Evolutionary conservation across 2,113 vertebrate genomes (phyloP).

Genomic region (Paraplagusia blochii): DNA sequence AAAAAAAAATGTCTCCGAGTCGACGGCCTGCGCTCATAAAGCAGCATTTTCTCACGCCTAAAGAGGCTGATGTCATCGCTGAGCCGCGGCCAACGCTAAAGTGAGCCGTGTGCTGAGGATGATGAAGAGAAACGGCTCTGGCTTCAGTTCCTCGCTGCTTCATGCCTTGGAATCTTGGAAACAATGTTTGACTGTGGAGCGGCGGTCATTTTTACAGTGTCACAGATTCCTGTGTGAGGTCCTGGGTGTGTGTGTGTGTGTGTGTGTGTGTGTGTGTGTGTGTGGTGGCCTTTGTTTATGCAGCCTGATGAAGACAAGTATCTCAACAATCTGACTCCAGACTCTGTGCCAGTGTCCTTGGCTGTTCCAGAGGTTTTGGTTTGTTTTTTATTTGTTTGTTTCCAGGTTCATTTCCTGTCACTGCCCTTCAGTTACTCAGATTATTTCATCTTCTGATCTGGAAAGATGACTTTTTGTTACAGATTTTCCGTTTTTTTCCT

Average conservation of each 20-base stretch:
- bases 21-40: conserved; percentile 54
- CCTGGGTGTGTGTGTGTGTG: conserved; percentile 41
- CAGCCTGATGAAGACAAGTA: conserved; percentile 17
- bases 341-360: neutral
- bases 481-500: conserved; percentile 77
- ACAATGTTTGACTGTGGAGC: conserved; percentile 37
- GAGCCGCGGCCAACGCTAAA: conserved; percentile 59
- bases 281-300: conserved; percentile 14
- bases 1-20: conserved; percentile 18
- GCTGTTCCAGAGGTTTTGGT: no score
- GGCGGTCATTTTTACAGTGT: conserved; percentile 26
- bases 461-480: conserved; percentile 60
- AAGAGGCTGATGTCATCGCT: conserved; percentile 71
- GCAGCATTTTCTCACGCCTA: conserved; percentile 72
- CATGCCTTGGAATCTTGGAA: conserved; percentile 42
- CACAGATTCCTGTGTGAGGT: conserved; percentile 51
- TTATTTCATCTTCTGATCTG: conserved; percentile 53
- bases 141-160: conserved; percentile 49
- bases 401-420: no score
- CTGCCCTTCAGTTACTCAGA: no score
- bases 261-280: no score
- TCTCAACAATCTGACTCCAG: neutral
- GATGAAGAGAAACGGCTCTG: conserved; percentile 58
- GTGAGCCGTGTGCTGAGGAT: conserved; percentile 63
- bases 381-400: no score